These are phyloP conservation scores for Drosophila bipectinata DNA, from an alignment of 1,140 invertebrate genomes.

Conservation along the genomic window DNA sequence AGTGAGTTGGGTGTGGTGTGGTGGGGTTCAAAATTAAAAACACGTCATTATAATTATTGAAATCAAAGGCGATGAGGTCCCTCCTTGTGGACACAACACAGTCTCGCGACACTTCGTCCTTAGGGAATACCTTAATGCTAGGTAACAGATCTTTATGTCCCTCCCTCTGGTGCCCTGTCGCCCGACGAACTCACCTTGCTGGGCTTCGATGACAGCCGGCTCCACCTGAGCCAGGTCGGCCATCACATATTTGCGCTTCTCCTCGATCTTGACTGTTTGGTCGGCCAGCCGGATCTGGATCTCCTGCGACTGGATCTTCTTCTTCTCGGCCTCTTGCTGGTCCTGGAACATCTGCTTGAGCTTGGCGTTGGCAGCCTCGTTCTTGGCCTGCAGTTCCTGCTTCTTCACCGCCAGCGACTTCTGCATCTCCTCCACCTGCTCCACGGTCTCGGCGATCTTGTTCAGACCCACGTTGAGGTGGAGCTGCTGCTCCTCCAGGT, in stretches of 20 bases:
- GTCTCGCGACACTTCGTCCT: not conserved
- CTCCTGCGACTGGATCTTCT: conserved; percentile 99
- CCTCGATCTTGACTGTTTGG: conserved; percentile 96
- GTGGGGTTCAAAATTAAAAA: conserved; percentile 43
- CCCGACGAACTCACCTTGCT: conserved; percentile 90
- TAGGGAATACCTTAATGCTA: conserved; percentile 34
- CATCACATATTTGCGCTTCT: conserved; percentile 96
- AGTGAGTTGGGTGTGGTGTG: conserved; percentile 22
- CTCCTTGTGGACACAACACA: not conserved
- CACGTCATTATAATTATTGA: conserved; percentile 28
- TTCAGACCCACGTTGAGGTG: conserved; percentile 99
- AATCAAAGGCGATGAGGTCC: not conserved
- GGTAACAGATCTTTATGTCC: conserved; percentile 22
- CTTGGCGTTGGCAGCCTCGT: conserved; percentile 99
- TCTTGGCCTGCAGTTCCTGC: conserved; percentile 98
- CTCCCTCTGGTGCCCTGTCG: conserved; percentile 7
- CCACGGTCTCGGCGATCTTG: conserved; percentile 99
- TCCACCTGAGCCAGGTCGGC: conserved; percentile 97
- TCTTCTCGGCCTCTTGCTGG: conserved; percentile 99
- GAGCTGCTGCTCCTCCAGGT: conserved; percentile 99
- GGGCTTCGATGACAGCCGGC: conserved; percentile 99
- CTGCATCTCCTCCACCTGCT: conserved; percentile 99
- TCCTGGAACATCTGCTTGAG: conserved; percentile 99
- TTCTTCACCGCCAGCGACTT: conserved; percentile 99
- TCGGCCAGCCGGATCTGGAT: conserved; percentile 96